Conservation (phyloP, 2,113 vertebrate genomes). For the Channa maculata region DNA sequence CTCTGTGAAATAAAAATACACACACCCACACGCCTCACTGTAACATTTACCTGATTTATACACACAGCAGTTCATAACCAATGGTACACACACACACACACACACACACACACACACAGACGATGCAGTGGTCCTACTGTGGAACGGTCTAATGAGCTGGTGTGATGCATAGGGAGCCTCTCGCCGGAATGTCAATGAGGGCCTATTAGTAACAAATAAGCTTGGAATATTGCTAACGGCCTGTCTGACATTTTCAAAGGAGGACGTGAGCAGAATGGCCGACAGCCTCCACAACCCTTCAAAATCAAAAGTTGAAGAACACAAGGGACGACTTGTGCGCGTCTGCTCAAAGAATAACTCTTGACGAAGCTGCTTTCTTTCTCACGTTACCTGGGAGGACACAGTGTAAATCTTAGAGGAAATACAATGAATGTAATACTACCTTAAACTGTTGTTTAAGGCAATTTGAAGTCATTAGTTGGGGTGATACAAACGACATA, state of each 20-base stretch:
- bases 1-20: slow-evolving; percentile 32
- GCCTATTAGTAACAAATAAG: slow-evolving; percentile 74
- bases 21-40: slow-evolving; percentile 14
- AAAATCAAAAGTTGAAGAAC: slow-evolving; percentile 58
- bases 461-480: too few species aligned
- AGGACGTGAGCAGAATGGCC: slow-evolving; percentile 71
- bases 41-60: slow-evolving; percentile 46
- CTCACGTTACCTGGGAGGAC: slow-evolving; percentile 20
- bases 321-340: slow-evolving; percentile 14
- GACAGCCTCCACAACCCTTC: slow-evolving; percentile 54
- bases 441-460: too few species aligned
- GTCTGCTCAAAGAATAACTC: slow-evolving; percentile 21
- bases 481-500: not conserved
- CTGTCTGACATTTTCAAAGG: slow-evolving; percentile 80
- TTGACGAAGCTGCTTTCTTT: not conserved
- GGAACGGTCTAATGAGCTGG: slow-evolving; percentile 67
- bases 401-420: not conserved
- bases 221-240: slow-evolving; percentile 72
- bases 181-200: slow-evolving; percentile 78
- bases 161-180: slow-evolving; percentile 70
- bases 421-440: not conserved
- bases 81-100: not conserved
- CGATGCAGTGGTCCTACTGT: slow-evolving; percentile 31
- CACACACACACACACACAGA: slow-evolving; percentile 34
- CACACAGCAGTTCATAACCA: slow-evolving; percentile 43